Percentiles rank a stretch among this genome's conserved stretches.
These are phyloP conservation scores for Tinea trinotella DNA, from an alignment of 2,888 invertebrate species.

Conservation along the genomic window DNA sequence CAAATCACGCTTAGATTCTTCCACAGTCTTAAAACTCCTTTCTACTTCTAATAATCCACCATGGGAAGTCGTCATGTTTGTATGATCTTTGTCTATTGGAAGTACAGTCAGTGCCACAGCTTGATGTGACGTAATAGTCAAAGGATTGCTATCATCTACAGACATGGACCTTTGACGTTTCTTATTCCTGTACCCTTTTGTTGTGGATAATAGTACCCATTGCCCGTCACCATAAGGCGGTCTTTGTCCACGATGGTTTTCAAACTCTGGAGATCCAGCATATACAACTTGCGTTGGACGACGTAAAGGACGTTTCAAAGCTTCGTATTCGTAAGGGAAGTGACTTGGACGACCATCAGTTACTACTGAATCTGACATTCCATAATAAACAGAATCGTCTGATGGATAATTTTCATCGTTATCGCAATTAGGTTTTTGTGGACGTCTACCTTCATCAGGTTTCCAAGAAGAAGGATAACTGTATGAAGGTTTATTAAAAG, in stretches of 20 bases:
- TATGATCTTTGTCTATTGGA: conserved; percentile 76
- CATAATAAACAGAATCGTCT: conserved; percentile 49
- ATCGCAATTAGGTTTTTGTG: conserved; percentile 58
- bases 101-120: conserved; percentile 79
- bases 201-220: conserved; percentile 84
- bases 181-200: conserved; percentile 79
- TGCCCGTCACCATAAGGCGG: conserved; percentile 80
- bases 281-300: conserved; percentile 65
- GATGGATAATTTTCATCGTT: conserved; percentile 41
- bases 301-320: conserved; percentile 50
- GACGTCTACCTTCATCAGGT: conserved; percentile 53
- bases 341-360: conserved; percentile 64
- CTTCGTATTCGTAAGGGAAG: conserved; percentile 63
- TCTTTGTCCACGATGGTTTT: conserved; percentile 67
- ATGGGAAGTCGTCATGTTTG: conserved; percentile 78
- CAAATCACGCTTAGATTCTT: conserved; percentile 67
- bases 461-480: conserved; percentile 48
- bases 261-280: conserved; percentile 51
- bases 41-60: conserved; percentile 84
- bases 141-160: conserved; percentile 36
- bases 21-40: conserved; percentile 78
- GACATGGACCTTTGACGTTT: conserved; percentile 56
- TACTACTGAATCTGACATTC: conserved; percentile 54
- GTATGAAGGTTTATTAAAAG: conserved; percentile 47
- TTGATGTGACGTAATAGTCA: conserved; percentile 59